These are phyloP conservation scores for Eublepharis macularius DNA, from an alignment of 2,113 vertebrate species.

Conservation along the genomic window DNA sequence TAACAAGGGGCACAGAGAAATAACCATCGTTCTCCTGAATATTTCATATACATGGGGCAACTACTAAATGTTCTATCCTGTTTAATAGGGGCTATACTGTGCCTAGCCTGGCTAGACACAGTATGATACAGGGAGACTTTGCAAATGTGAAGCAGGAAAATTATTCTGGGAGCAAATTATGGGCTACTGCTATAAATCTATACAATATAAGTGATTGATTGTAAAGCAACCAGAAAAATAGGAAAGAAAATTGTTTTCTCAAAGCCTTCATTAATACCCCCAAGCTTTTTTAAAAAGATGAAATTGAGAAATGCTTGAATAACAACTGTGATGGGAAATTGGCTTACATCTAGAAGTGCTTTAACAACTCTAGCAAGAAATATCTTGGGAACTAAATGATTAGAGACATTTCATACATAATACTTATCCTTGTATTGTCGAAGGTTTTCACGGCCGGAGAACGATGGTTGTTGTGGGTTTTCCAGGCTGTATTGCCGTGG, in stretches of 20 bases:
- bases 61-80: conserved; percentile 6
- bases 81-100: conserved; percentile 1
- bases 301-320: conserved; percentile 7
- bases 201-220: conserved; percentile 26
- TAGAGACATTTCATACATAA: neutral
- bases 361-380: neutral
- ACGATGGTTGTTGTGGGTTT: too few species aligned
- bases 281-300: neutral
- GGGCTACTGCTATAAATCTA: conserved; percentile 18
- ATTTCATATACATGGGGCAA: neutral
- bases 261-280: conserved; percentile 14
- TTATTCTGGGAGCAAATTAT: conserved; percentile 19
- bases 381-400: conserved; percentile 1
- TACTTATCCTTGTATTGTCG: neutral
- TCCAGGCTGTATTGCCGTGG: too few species aligned
- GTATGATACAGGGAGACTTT: conserved; percentile 9
- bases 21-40: neutral
- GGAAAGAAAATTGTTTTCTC: conserved; percentile 21
- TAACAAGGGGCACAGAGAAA: neutral
- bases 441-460: too few species aligned
- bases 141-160: conserved; percentile 13
- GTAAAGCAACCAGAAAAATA: conserved; percentile 5
- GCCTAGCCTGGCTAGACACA: neutral
- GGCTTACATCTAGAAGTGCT: conserved; percentile 1
- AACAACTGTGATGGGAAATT: conserved; percentile 15